phyloP scores from a whole-genome alignment of 1,140 invertebrate genomes.

The Platyura marginata region DNA sequence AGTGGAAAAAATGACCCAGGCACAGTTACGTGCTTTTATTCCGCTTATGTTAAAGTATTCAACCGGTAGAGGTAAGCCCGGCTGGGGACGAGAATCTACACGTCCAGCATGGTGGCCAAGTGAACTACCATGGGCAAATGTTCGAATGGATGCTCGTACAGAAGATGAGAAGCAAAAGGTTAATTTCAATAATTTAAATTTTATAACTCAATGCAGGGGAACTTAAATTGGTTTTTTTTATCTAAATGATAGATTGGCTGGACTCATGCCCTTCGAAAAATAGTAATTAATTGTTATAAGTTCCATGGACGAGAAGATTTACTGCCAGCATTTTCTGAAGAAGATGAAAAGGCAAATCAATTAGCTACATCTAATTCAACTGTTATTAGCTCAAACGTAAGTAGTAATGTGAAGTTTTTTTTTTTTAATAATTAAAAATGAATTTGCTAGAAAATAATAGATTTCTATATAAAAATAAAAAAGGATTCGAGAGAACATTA shows the following conservation, averaged over 20 bases:
- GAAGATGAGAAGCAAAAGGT: constrained; percentile 97
- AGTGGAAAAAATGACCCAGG: constrained; percentile 98
- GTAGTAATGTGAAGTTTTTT: no score
- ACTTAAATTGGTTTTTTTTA: background rate
- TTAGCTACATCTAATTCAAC: constrained; percentile 25
- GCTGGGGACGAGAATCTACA: constrained; percentile 91
- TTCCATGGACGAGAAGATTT: constrained; percentile 93
- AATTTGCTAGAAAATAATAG: no score
- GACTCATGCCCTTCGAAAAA: constrained; percentile 93
- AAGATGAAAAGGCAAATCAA: constrained; percentile 56
- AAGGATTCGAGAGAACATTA: no score
- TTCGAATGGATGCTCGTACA: constrained; percentile 86
- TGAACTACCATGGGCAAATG: constrained; percentile 94
- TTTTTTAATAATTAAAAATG: no score
- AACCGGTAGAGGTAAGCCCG: constrained; percentile 86
- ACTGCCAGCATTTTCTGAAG: constrained; percentile 82
- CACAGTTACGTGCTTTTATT: constrained; percentile 89
- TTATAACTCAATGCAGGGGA: background rate
- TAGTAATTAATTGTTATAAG: constrained; percentile 97
- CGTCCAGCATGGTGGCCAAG: constrained; percentile 95
- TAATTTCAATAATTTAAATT: constrained; percentile 6
- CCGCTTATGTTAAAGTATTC: constrained; percentile 97
- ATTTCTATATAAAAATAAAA: no score
- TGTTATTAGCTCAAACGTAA: constrained; percentile 17
- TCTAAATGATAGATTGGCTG: constrained; percentile 67